Evolutionary conservation across 2,113 vertebrate species (phyloP).

Genomic region (Thymallus thymallus): DNA sequence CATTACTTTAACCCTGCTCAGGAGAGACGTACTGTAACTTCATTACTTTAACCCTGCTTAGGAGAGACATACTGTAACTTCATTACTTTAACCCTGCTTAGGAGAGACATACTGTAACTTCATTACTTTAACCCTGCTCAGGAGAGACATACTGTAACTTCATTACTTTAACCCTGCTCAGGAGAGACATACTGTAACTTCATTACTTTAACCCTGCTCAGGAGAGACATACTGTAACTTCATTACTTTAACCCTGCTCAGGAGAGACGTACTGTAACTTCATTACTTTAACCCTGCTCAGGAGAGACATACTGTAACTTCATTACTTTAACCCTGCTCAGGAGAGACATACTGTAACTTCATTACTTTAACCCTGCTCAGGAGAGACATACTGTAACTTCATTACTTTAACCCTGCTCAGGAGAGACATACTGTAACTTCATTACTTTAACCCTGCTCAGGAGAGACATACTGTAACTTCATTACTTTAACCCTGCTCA

Average conservation of each 20-base stretch:
- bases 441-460: slow-evolving; percentile 51
- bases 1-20: slow-evolving; percentile 51
- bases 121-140: slow-evolving; percentile 51
- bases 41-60: slow-evolving; percentile 51
- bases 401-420: slow-evolving; percentile 51
- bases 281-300: slow-evolving; percentile 51
- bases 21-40: slow-evolving; percentile 34
- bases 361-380: slow-evolving; percentile 51
- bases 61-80: slow-evolving; percentile 34
- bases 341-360: slow-evolving; percentile 34
- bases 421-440: slow-evolving; percentile 34
- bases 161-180: slow-evolving; percentile 51
- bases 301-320: slow-evolving; percentile 34
- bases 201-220: slow-evolving; percentile 51
- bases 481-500: slow-evolving; percentile 51
- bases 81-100: slow-evolving; percentile 51
- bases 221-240: slow-evolving; percentile 34
- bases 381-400: slow-evolving; percentile 34
- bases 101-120: slow-evolving; percentile 34
- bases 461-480: slow-evolving; percentile 34
- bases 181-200: slow-evolving; percentile 34
- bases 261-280: slow-evolving; percentile 34
- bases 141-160: slow-evolving; percentile 34
- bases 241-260: slow-evolving; percentile 51
- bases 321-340: slow-evolving; percentile 51